These are phyloP conservation scores for Heterochromis multidens DNA, from an alignment of 2,113 vertebrate species.

Conservation along the genomic window DNA sequence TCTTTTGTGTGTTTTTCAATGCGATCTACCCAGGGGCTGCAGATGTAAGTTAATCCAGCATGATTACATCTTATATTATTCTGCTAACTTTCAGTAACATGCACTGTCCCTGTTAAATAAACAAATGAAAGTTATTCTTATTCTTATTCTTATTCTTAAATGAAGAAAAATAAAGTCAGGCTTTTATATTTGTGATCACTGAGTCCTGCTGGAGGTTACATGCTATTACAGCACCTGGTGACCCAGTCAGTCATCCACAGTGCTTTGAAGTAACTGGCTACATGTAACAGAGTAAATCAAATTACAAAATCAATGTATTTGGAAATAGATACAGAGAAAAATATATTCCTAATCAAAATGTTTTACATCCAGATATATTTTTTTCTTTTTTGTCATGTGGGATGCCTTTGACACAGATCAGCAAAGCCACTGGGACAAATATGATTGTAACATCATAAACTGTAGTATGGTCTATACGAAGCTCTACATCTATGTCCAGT, in stretches of 20 bases:
- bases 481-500: background rate
- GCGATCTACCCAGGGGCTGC: background rate
- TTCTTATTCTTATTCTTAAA: too few species aligned
- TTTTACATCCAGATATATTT: background rate
- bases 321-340: background rate
- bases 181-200: background rate
- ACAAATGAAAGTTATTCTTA: too few species aligned
- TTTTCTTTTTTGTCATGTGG: background rate
- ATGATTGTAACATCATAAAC: background rate
- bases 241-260: background rate
- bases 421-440: background rate
- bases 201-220: background rate
- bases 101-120: background rate
- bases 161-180: background rate
- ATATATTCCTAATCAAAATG: background rate
- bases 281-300: background rate
- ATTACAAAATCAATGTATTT: background rate
- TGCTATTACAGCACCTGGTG: background rate
- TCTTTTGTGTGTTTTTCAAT: background rate
- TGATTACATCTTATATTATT: background rate
- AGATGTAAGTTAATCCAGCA: background rate
- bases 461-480: background rate
- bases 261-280: background rate
- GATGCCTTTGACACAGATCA: background rate
- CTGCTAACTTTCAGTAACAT: background rate